Conservation (phyloP, 2,797 vertebrate genomes). For the Anisognathus igniventris region DNA sequence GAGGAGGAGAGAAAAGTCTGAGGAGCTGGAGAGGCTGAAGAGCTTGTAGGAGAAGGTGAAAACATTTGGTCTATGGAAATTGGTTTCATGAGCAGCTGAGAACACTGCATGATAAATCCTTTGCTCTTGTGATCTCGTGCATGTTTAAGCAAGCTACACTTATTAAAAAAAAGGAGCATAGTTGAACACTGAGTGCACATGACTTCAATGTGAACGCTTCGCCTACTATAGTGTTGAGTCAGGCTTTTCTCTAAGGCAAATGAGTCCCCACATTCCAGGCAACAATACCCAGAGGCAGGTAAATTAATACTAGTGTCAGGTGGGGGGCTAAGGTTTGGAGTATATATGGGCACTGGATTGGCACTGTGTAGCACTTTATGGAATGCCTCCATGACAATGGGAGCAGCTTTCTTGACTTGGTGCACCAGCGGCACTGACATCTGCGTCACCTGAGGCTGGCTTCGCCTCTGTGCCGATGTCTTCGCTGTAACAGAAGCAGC, state of each 20-base stretch:
- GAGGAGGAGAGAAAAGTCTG: slow-evolving; percentile 30
- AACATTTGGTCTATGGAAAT: slow-evolving; percentile 92
- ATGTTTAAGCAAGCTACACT: slow-evolving; percentile 91
- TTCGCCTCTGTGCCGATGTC: slow-evolving; percentile 76
- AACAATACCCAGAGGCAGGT: slow-evolving; percentile 88
- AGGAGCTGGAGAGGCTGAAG: slow-evolving; percentile 2
- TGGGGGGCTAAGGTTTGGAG: slow-evolving; percentile 90
- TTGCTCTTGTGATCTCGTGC: slow-evolving; percentile 92
- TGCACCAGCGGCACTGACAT: slow-evolving; percentile 91
- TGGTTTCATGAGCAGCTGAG: slow-evolving; percentile 93
- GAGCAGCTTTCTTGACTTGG: slow-evolving; percentile 86
- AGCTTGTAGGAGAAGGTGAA: slow-evolving; percentile 64
- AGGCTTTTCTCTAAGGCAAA: slow-evolving; percentile 94
- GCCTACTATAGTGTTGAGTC: slow-evolving; percentile 85
- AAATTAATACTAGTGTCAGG: slow-evolving; percentile 84
- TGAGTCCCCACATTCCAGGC: slow-evolving; percentile 93
- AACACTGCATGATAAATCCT: slow-evolving; percentile 94
- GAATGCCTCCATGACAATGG: slow-evolving; percentile 83
- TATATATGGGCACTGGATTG: slow-evolving; percentile 91
- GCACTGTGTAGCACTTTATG: slow-evolving; percentile 86
- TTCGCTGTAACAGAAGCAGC: slow-evolving; percentile 87
- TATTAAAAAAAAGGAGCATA: slow-evolving; percentile 92
- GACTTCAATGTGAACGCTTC: slow-evolving; percentile 94
- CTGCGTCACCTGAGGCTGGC: slow-evolving; percentile 76
- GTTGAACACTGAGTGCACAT: slow-evolving; percentile 90